phyloP scores from a whole-genome alignment of 2,113 vertebrate species.

The Uropsilus gracilis region DNA sequence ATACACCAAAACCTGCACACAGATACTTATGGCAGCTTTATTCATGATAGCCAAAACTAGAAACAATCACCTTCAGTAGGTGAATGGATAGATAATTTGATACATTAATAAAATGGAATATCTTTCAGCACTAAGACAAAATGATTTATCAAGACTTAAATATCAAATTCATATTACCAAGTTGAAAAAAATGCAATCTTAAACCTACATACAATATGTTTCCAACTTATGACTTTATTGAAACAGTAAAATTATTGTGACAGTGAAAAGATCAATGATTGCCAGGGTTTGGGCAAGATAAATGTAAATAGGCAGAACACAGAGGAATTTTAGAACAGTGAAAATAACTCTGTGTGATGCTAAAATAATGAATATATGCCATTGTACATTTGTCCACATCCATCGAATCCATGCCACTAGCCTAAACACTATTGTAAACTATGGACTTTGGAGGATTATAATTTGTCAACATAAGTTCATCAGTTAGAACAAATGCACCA shows the following conservation, averaged over 20 bases:
- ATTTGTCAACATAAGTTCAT: neutral
- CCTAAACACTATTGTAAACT: neutral
- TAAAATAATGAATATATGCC: neutral
- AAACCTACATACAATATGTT: neutral
- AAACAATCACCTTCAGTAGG: neutral
- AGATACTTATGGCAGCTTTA: neutral
- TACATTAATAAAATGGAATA: neutral
- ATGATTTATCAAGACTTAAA: neutral
- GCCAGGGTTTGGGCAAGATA: neutral
- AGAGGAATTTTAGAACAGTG: neutral
- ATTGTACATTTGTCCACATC: neutral
- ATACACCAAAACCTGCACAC: neutral
- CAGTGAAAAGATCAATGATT: neutral
- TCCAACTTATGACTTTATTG: neutral
- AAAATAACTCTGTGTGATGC: neutral
- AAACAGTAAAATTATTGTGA: neutral
- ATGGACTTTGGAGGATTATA: neutral
- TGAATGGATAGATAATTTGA: neutral
- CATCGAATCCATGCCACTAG: neutral
- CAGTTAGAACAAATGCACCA: neutral
- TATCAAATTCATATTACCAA: neutral
- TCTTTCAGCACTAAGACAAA: neutral
- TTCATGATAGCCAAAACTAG: neutral
- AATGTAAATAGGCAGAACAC: neutral
- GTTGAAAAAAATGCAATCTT: neutral